These are phyloP conservation scores for Petrolisthes manimaculis DNA, from an alignment of 2,888 invertebrate genomes.

Conservation along the genomic window DNA sequence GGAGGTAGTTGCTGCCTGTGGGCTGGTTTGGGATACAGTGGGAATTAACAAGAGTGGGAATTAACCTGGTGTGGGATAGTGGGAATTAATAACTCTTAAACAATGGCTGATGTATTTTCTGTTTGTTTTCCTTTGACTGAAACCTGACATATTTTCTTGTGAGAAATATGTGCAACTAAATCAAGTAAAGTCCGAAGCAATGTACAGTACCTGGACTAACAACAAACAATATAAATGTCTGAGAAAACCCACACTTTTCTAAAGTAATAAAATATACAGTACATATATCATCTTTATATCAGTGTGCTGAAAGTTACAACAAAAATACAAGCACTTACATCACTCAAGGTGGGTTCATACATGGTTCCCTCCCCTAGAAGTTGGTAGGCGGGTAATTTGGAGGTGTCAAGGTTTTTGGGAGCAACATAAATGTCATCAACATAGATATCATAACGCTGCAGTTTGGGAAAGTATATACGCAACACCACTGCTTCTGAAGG, in stretches of 20 bases:
- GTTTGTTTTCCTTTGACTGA: neutral
- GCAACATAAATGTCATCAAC: conserved; percentile 39
- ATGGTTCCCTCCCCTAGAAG: conserved; percentile 32
- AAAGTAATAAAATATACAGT: neutral
- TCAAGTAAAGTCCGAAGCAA: neutral
- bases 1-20: conserved; percentile 52
- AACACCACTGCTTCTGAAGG: conserved; percentile 42
- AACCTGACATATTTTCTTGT: no score
- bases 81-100: neutral
- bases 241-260: neutral
- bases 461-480: conserved; percentile 60
- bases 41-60: no score
- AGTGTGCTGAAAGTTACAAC: neutral
- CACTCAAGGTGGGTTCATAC: conserved; percentile 17
- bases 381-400: conserved; percentile 15
- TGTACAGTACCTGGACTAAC: neutral
- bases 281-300: neutral
- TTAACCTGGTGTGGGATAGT: neutral
- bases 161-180: no score
- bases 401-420: conserved; percentile 54
- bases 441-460: conserved; percentile 55
- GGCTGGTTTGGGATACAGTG: neutral
- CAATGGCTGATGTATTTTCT: neutral
- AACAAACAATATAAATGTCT: neutral
- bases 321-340: conserved; percentile 17